A percentile compares a stretch with the other conserved stretches of the same genome.
phyloP scores from a whole-genome alignment of 2,113 vertebrate species.

The Entomyzon cyanotis region DNA sequence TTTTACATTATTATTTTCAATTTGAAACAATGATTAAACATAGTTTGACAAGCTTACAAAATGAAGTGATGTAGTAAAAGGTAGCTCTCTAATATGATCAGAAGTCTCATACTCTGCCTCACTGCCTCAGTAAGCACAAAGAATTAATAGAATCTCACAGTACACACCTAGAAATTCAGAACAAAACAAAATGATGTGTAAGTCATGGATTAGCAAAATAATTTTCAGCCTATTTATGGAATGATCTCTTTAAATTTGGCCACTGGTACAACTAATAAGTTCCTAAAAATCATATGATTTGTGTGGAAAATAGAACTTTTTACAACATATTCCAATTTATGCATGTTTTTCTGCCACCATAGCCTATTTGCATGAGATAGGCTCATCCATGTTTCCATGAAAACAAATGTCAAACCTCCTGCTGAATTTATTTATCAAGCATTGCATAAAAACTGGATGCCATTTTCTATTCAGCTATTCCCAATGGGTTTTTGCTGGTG shows the following conservation, averaged over 20 bases:
- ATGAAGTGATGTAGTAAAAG: background rate
- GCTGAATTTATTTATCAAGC: background rate
- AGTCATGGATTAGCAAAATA: background rate
- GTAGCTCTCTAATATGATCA: background rate
- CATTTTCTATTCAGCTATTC: background rate
- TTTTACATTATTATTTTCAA: background rate
- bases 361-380: background rate
- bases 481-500: background rate
- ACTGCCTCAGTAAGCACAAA: background rate
- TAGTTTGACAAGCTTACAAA: background rate
- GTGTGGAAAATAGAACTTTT: background rate
- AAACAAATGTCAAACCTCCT: background rate
- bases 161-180: background rate
- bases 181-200: background rate
- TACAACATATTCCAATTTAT: background rate
- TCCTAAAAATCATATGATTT: background rate
- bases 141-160: background rate
- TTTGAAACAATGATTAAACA: background rate
- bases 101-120: background rate
- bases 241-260: background rate
- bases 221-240: background rate
- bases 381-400: background rate
- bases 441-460: background rate
- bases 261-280: background rate
- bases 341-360: background rate